A percentile compares a stretch with the other conserved stretches of the same genome.
Conservation (phyloP, 2,113 vertebrate genomes). For the Uropsilus gracilis region DNA sequence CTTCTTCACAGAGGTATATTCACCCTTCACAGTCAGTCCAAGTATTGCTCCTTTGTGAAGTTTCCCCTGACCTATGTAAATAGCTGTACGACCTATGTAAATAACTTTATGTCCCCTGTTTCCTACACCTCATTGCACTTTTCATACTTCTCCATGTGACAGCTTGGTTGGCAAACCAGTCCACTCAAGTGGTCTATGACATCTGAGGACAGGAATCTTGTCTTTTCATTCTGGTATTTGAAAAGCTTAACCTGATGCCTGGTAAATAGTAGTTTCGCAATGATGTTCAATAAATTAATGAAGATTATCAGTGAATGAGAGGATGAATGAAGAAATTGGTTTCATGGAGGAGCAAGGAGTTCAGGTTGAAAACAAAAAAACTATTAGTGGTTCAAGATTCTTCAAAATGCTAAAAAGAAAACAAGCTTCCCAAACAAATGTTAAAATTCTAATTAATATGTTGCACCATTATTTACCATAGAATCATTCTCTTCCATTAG, state of each 20-base stretch:
- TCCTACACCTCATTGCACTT: background rate
- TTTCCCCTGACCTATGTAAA: background rate
- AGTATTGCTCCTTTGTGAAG: background rate
- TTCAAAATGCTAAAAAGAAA: constrained; percentile 4
- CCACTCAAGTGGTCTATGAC: background rate
- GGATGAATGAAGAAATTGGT: background rate
- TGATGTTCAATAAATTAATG: constrained; percentile 8
- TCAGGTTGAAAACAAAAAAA: background rate
- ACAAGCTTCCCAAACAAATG: background rate
- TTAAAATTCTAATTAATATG: constrained; percentile 14
- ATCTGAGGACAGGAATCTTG: background rate
- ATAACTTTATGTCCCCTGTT: background rate
- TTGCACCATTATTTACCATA: constrained; percentile 32
- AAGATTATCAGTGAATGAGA: background rate
- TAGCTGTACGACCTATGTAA: background rate
- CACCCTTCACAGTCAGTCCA: background rate
- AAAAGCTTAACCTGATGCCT: constrained; percentile 16
- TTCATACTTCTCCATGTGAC: background rate
- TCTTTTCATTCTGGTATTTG: constrained; percentile 16
- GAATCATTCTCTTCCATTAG: constrained; percentile 1
- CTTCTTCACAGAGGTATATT: background rate
- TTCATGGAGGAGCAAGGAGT: constrained; percentile 30
- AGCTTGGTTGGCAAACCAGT: background rate
- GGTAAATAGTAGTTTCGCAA: constrained; percentile 27
- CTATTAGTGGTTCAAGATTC: background rate